Base-by-base conservation (phyloP, 2,888 invertebrate genomes). In the Ennomos quercinarius region DNA sequence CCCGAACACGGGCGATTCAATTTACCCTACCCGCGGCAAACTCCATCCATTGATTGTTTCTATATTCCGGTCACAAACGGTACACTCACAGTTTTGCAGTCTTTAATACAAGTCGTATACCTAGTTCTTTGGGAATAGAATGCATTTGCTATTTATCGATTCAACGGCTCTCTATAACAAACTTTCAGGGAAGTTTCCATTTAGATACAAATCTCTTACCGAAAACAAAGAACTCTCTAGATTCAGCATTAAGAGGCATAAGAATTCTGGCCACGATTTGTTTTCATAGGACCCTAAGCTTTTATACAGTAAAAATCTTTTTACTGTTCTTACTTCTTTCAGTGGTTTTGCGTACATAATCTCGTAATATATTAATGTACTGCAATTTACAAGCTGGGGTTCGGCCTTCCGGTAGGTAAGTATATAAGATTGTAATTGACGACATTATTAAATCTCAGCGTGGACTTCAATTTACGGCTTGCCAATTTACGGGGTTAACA, bases 31-130 rank as follows among this genome's bases (percentile, higher is more conserved):
- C 82, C 81, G 82, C 81, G 84, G 84, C 89, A 85, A 89, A 90
- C 90, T 17, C 17, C 5, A 27, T 90, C 77, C 84, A 86, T 86
- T 90, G 89, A 90, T 91, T 91, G 89, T 89, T 85, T 90, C 89
- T 84, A 84, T 89, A 91, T 91, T 91, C 90, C 85, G 84, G 79
- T 84, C 89, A 84, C 87, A 85, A 78, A 77, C 80, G 73, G 74
- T 73, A 78, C 75, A 77, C 72, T 74, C 66, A 73, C 72, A 72
- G 71, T 67, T 77, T 72, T 68, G 70, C 65, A 58, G 53, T 49
- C 48, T 57, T 61, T 49, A 53, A 59, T 54, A 53, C 53, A 53
- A 37, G 38, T 56, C 13, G 34, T 55, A 44, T 12, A 43, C 55
- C 55, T 9, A 43, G 41, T 46, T 43, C 39, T 17, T 43, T 42